phyloP scores from a whole-genome alignment of 2,797 vertebrate genomes.

The Dromococcyx pavoninus region DNA sequence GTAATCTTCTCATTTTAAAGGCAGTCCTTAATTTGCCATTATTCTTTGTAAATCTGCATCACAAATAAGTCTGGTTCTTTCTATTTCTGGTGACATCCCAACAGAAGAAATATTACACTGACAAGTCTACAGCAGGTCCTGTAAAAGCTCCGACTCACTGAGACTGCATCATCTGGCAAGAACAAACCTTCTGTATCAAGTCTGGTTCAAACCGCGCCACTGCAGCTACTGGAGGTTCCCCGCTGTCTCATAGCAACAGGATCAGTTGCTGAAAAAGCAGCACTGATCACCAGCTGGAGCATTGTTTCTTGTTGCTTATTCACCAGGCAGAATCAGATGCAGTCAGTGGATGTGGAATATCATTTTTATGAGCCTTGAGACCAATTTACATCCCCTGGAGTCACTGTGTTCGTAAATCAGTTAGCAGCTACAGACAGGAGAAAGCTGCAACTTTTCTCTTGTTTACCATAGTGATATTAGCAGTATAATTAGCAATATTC shows the following conservation, averaged over 20 bases:
- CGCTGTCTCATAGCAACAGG: conserved; percentile 34
- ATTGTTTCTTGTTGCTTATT: neutral
- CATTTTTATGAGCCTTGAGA: conserved; percentile 9
- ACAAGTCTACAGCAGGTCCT: neutral
- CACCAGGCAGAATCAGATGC: neutral
- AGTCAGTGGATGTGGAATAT: neutral
- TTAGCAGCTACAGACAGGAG: neutral
- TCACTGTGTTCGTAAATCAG: neutral
- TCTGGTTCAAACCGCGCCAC: neutral
- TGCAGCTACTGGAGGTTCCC: conserved; percentile 16
- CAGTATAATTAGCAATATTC: neutral
- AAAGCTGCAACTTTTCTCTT: neutral
- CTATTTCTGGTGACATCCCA: neutral
- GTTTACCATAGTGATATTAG: neutral
- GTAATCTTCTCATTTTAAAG: neutral
- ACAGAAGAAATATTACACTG: neutral
- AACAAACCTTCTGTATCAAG: neutral
- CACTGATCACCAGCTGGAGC: conserved; percentile 28
- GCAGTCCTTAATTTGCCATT: neutral
- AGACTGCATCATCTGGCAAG: neutral
- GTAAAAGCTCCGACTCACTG: neutral
- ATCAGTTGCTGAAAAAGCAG: conserved; percentile 15
- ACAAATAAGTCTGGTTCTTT: neutral
- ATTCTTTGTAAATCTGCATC: neutral
- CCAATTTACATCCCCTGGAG: neutral